phyloP scores from a whole-genome alignment of 2,888 invertebrate species.

The Teinopalpus imperialis region DNA sequence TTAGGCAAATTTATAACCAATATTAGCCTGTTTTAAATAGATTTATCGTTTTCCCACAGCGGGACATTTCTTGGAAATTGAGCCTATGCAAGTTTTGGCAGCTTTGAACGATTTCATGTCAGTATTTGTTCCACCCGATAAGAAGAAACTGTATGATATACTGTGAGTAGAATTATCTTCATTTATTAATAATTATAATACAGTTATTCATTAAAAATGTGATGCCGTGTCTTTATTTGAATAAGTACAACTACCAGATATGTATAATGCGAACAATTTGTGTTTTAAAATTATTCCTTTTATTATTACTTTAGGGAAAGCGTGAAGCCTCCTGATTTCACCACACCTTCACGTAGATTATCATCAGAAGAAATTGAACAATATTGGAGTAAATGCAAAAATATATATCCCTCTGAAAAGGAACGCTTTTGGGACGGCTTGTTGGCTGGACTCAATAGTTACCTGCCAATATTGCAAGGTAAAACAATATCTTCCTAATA shows the following conservation, averaged over 20 bases:
- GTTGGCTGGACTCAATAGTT: conserved; percentile 83
- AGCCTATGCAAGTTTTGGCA: conserved; percentile 84
- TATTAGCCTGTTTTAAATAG: no score
- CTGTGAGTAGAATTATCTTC: conserved; percentile 45
- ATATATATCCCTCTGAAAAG: conserved; percentile 82
- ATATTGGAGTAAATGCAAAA: conserved; percentile 86
- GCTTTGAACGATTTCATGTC: conserved; percentile 85
- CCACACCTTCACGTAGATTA: conserved; percentile 80
- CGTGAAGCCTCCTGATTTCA: conserved; percentile 63
- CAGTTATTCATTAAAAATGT: no score
- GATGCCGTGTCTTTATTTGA: no score
- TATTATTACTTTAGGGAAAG: conserved; percentile 47
- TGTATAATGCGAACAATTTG: no score
- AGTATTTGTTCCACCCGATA: conserved; percentile 66
- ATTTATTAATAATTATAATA: no score
- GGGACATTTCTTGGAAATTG: conserved; percentile 85
- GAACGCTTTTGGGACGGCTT: conserved; percentile 88
- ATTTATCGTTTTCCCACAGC: no score
- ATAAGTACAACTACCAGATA: no score
- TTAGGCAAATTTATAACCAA: no score
- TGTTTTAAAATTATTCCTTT: no score
- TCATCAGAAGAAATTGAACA: conserved; percentile 78
- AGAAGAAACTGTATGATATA: conserved; percentile 59
- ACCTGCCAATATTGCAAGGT: conserved; percentile 85
- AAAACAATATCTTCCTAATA: no score